phyloP scores from a whole-genome alignment of 2,797 vertebrate genomes.

The Premnoplex brunnescens region DNA sequence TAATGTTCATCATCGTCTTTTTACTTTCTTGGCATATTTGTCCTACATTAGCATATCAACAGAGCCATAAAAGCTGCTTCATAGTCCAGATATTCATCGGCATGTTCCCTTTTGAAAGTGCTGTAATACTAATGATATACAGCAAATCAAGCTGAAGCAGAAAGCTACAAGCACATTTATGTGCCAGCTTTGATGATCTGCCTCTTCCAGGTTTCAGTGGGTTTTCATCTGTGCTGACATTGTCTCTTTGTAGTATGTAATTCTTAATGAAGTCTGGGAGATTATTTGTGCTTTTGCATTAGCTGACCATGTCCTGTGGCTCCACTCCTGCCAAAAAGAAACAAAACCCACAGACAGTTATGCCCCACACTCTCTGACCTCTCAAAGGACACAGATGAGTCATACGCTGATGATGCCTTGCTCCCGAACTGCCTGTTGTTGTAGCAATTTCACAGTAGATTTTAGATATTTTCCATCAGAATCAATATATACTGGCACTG shows the following conservation, averaged over 20 bases:
- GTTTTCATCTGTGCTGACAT: constrained; percentile 23
- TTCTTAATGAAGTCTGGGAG: constrained; percentile 12
- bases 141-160: background rate
- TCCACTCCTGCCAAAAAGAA: constrained; percentile 5
- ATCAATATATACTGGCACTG: constrained; percentile 3
- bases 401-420: background rate
- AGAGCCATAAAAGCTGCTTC: background rate
- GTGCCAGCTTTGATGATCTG: constrained; percentile 3
- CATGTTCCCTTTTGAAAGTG: background rate
- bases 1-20: background rate
- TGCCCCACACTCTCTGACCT: constrained; percentile 49
- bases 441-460: background rate
- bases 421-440: background rate
- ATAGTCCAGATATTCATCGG: background rate
- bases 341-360: constrained; percentile 27
- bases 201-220: background rate
- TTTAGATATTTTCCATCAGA: constrained; percentile 30
- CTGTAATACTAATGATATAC: background rate
- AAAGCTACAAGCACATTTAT: background rate
- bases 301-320: constrained; percentile 36
- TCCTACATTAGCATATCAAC: background rate
- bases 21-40: background rate
- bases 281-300: constrained; percentile 10
- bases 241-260: constrained; percentile 13
- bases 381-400: constrained; percentile 54